Evolutionary conservation across 2,113 vertebrate species (phyloP).

Genomic region (Ammodytes dubius): DNA sequence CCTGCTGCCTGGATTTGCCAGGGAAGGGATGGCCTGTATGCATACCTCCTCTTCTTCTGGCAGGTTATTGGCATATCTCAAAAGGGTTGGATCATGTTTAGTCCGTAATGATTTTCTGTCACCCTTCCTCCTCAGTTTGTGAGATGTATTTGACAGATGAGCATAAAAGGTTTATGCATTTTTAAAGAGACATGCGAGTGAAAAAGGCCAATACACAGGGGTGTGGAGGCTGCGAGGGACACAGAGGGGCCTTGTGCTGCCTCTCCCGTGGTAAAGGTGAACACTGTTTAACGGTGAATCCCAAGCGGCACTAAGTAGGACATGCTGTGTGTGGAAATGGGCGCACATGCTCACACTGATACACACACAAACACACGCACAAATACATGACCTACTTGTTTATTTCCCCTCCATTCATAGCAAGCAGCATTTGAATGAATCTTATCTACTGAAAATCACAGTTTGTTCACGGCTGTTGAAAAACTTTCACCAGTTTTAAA

Average conservation of each 20-base stretch:
- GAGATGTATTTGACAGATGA: slow-evolving; percentile 54
- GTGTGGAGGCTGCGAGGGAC: slow-evolving; percentile 5
- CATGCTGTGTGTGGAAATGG: slow-evolving; percentile 59
- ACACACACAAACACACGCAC: slow-evolving; percentile 6
- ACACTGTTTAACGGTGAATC: slow-evolving; percentile 68
- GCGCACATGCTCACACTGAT: slow-evolving; percentile 13
- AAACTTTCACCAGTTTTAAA: too few species aligned
- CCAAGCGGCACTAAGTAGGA: slow-evolving; percentile 72
- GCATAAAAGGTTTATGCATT: slow-evolving; percentile 54
- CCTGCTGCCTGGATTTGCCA: slow-evolving; percentile 33
- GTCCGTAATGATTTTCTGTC: slow-evolving; percentile 68
- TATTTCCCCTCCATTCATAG: slow-evolving; percentile 49
- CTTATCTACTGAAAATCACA: slow-evolving; percentile 13
- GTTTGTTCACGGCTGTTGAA: neutral
- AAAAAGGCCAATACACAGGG: slow-evolving; percentile 15
- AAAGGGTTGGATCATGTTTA: slow-evolving; percentile 59
- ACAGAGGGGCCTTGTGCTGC: slow-evolving; percentile 31
- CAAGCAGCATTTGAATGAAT: slow-evolving; percentile 42
- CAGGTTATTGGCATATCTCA: slow-evolving; percentile 68
- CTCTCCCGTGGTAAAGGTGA: slow-evolving; percentile 73
- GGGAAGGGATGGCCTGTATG: slow-evolving; percentile 46
- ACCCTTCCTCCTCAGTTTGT: slow-evolving; percentile 36
- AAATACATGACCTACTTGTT: slow-evolving; percentile 63
- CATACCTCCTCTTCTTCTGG: slow-evolving; percentile 46
- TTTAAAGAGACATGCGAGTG: slow-evolving; percentile 48